Conservation (phyloP, 2,888 invertebrate genomes). For the Drosophila atroscutellata region DNA sequence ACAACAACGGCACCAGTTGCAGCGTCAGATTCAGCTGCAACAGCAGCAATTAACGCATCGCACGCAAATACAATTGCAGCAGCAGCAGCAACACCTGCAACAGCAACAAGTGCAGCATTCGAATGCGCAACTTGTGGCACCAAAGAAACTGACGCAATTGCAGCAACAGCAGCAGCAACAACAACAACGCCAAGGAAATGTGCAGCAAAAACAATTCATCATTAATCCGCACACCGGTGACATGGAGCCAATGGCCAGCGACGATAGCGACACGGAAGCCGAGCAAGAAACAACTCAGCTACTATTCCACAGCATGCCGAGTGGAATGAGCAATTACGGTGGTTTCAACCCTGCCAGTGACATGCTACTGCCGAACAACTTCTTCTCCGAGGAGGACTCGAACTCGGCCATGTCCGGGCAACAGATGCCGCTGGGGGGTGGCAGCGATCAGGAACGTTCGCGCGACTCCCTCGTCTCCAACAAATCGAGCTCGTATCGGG, state of each 20-base stretch:
- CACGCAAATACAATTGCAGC: conserved; percentile 49
- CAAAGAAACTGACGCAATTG: conserved; percentile 39
- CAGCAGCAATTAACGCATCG: conserved; percentile 43
- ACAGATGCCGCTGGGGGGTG: conserved; percentile 79
- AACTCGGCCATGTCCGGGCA: conserved; percentile 86
- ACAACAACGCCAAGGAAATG: conserved; percentile 48
- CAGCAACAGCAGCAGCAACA: conserved; percentile 45
- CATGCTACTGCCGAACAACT: conserved; percentile 67
- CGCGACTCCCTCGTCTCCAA: conserved; percentile 86
- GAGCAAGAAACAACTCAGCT: conserved; percentile 83
- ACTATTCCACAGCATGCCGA: conserved; percentile 59
- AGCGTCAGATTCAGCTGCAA: conserved; percentile 38
- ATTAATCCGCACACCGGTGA: conserved; percentile 96
- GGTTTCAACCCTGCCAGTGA: conserved; percentile 77
- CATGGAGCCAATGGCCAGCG: conserved; percentile 91
- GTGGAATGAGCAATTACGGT: conserved; percentile 45
- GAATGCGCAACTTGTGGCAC: conserved; percentile 39
- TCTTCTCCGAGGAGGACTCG: conserved; percentile 84
- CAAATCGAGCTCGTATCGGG: conserved; percentile 74
- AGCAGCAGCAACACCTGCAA: conserved; percentile 49
- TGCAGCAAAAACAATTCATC: conserved; percentile 89
- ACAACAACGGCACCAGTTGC: conserved; percentile 49
- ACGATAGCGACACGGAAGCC: conserved; percentile 88
- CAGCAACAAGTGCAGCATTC: conserved; percentile 29
- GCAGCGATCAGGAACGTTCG: conserved; percentile 86